Evolutionary conservation across 2,888 invertebrate species (phyloP).

Genomic region (Ecdyonurus torrentis): DNA sequence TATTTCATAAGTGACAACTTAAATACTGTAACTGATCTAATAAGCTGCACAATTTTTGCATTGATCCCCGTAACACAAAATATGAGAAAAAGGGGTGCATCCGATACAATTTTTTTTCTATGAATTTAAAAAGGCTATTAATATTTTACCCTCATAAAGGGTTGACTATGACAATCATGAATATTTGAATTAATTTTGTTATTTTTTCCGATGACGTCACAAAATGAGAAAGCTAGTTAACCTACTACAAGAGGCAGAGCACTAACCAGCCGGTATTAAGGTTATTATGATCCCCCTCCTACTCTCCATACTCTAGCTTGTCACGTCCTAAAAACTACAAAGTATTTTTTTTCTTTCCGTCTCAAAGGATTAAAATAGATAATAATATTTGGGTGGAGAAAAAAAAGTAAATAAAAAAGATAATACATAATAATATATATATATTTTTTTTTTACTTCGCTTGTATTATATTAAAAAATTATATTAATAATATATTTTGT

Average conservation of each 20-base stretch:
- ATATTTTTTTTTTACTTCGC: background rate
- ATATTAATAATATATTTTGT: background rate
- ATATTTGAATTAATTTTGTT: too few relatives aligned
- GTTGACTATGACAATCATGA: too few relatives aligned
- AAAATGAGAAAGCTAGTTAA: background rate
- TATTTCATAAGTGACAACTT: too few relatives aligned
- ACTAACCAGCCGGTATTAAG: background rate
- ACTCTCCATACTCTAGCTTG: background rate
- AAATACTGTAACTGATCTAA: too few relatives aligned
- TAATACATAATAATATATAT: background rate
- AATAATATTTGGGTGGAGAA: too few relatives aligned
- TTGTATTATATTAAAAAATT: slow-evolving; percentile 1
- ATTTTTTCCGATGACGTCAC: background rate
- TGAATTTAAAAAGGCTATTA: too few relatives aligned
- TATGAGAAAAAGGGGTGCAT: too few relatives aligned
- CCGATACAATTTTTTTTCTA: too few relatives aligned
- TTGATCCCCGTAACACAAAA: too few relatives aligned
- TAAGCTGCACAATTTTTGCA: too few relatives aligned
- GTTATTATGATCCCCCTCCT: background rate
- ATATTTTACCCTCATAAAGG: too few relatives aligned
- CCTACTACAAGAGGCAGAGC: background rate
- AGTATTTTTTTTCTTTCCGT: background rate
- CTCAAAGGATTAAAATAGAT: background rate
- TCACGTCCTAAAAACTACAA: background rate
- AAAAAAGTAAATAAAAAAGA: too few relatives aligned